Conservation (phyloP, 1,140 invertebrate genomes). For the Agrilus planipennis region DNA sequence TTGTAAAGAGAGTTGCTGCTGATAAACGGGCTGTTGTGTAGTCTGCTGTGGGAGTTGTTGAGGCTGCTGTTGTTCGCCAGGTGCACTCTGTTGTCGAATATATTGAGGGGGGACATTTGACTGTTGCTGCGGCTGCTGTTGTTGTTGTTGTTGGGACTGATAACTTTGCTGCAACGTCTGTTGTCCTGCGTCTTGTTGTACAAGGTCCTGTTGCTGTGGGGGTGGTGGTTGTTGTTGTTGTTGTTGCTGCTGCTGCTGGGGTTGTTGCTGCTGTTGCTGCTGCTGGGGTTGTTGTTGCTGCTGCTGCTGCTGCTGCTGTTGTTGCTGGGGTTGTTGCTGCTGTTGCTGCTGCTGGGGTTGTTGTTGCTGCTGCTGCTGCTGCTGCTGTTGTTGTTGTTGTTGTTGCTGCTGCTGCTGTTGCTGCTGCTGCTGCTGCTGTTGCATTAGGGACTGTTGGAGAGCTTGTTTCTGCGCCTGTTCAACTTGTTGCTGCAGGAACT, state of each 20-base stretch:
- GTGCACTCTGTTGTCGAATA: conserved; percentile 22
- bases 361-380: conserved; percentile 14
- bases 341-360: conserved; percentile 28
- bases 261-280: conserved; percentile 11
- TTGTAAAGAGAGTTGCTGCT: conserved; percentile 21
- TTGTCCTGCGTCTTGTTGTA: too few relatives aligned
- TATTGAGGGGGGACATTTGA: too few relatives aligned
- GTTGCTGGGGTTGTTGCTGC: conserved; percentile 29
- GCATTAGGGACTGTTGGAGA: too few relatives aligned
- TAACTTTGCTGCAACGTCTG: conserved; percentile 26
- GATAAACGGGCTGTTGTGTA: conserved; percentile 22
- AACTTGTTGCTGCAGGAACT: conserved; percentile 42
- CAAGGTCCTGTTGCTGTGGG: too few relatives aligned
- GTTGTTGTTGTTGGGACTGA: conserved; percentile 17
- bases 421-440: conserved; percentile 22
- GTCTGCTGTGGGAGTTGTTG: conserved; percentile 13
- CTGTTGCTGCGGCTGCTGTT: conserved; percentile 19
- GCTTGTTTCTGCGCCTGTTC: conserved; percentile 32
- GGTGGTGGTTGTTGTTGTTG: conserved; percentile 31
- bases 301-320: conserved; percentile 22
- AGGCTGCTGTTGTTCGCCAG: conserved; percentile 19
- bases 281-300: conserved; percentile 29
- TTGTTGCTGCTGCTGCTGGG: not conserved
- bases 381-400: conserved; percentile 23
- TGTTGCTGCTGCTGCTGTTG: conserved; percentile 22